A percentile compares a stretch with the other conserved stretches of the same genome.
Evolutionary conservation across 2,113 vertebrate genomes (phyloP).

Genomic region (Orthochromis malagaraziensis): DNA sequence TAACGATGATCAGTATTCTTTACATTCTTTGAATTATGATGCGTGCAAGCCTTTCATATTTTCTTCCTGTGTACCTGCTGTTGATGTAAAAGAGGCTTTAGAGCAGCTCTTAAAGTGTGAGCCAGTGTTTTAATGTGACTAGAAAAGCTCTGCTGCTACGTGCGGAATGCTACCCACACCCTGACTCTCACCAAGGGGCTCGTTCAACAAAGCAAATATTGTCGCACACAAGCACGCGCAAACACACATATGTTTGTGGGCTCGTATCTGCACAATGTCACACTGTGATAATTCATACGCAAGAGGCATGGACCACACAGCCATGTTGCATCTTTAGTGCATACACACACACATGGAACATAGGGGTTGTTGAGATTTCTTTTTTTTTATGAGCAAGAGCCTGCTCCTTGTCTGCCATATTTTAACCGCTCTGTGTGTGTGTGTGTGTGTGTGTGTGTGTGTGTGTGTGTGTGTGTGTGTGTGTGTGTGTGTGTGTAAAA

Average conservation of each 20-base stretch:
- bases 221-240: not conserved
- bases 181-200: conserved; percentile 53
- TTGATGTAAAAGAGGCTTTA: not conserved
- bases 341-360: conserved; percentile 4
- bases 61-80: not conserved
- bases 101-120: conserved; percentile 1
- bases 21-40: not conserved
- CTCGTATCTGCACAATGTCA: conserved; percentile 17
- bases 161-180: conserved; percentile 19
- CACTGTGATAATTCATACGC: conserved; percentile 40
- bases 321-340: conserved; percentile 17
- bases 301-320: not conserved
- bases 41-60: not conserved
- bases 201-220: conserved; percentile 64
- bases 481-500: not conserved
- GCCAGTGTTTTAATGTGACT: conserved; percentile 14
- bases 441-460: not conserved
- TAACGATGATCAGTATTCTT: not conserved
- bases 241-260: not conserved
- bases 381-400: conserved; percentile 11
- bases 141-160: conserved; percentile 22
- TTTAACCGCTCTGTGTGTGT: conserved; percentile 36
- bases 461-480: conserved; percentile 1
- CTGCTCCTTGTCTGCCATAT: conserved; percentile 43
- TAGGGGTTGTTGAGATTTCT: conserved; percentile 34